These are phyloP conservation scores for Rhinoderma darwinii DNA, from an alignment of 2,113 vertebrate species.

Conservation along the genomic window DNA sequence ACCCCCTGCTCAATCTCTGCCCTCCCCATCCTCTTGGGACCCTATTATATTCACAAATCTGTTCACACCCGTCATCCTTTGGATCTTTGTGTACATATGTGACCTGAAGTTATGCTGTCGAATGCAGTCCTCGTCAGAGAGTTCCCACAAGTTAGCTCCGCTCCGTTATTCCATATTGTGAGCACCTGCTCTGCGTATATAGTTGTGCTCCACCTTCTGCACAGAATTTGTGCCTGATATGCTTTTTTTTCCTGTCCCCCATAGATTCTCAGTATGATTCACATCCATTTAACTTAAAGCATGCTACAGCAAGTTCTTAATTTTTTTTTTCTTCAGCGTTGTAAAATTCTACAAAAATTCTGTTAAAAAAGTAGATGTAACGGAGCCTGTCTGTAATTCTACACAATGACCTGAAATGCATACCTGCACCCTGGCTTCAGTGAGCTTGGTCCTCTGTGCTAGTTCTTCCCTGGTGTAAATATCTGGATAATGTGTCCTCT, in stretches of 20 bases:
- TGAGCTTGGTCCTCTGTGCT: slow-evolving; percentile 97
- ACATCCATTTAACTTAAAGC: background rate
- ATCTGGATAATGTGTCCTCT: slow-evolving; percentile 97
- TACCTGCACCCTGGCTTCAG: slow-evolving; percentile 95
- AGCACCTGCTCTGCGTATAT: slow-evolving; percentile 13
- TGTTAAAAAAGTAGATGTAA: background rate
- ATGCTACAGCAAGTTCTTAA: too few relatives aligned
- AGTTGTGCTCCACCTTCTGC: background rate
- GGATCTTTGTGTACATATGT: slow-evolving; percentile 66
- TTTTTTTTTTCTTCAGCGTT: too few relatives aligned
- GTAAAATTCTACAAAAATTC: too few relatives aligned
- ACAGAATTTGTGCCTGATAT: background rate
- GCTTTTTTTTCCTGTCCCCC: too few relatives aligned
- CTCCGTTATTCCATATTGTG: background rate
- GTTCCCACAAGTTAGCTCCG: slow-evolving; percentile 55
- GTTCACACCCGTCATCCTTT: slow-evolving; percentile 68
- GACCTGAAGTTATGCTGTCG: slow-evolving; percentile 65
- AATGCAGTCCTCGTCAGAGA: slow-evolving; percentile 61
- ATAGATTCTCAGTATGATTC: background rate
- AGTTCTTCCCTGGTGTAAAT: slow-evolving; percentile 98
- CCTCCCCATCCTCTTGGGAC: slow-evolving; percentile 61
- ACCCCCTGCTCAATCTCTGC: slow-evolving; percentile 37
- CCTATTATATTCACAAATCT: slow-evolving; percentile 65
- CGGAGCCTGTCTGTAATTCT: background rate
- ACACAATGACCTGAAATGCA: slow-evolving; percentile 41